A percentile compares a stretch with the other conserved stretches of the same genome.
phyloP scores from a whole-genome alignment of 2,797 vertebrate species.

The Gobionotothen gibberifrons region DNA sequence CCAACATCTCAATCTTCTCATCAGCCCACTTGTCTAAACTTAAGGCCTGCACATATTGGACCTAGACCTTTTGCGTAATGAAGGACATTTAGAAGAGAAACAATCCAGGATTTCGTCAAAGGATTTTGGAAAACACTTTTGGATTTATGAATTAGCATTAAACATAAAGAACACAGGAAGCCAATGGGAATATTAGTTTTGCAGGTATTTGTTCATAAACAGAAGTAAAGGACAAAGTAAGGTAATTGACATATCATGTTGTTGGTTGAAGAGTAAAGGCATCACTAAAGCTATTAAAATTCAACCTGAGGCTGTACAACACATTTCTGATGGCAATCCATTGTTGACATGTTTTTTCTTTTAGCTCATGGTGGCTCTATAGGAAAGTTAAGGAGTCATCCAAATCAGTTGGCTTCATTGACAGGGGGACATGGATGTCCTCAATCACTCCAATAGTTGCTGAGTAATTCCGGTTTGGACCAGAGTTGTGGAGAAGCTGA shows the following conservation, averaged over 20 bases:
- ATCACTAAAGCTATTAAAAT: background rate
- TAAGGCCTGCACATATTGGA: slow-evolving; percentile 28
- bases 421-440: background rate
- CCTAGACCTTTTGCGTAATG: slow-evolving; percentile 35
- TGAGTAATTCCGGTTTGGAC: background rate
- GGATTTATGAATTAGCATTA: background rate
- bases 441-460: background rate
- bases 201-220: background rate
- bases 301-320: background rate
- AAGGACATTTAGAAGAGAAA: slow-evolving; percentile 33
- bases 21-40: slow-evolving; percentile 43
- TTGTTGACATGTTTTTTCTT: background rate
- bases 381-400: background rate
- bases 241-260: background rate
- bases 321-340: background rate
- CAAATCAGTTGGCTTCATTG: too few species aligned
- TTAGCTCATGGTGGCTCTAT: background rate
- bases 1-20: slow-evolving; percentile 45
- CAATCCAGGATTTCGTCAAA: slow-evolving; percentile 15
- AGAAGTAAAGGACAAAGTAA: background rate
- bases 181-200: background rate
- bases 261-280: background rate
- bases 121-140: slow-evolving; percentile 22
- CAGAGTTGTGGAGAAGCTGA: background rate
- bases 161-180: background rate